Conservation (phyloP, 1,140 invertebrate genomes). For the Spodoptera frugiperda region DNA sequence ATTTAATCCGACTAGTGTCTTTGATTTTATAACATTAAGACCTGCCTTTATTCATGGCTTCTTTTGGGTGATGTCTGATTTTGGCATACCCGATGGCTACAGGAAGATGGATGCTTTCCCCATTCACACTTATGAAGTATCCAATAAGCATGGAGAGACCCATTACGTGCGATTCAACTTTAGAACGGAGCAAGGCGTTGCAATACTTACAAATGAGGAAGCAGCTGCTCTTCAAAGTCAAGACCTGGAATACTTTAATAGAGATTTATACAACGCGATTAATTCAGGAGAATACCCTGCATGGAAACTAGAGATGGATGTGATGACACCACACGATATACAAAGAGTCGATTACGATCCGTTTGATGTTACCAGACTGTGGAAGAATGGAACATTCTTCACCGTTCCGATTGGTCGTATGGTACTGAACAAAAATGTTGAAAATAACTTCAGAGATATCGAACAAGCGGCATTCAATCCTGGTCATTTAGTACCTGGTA, state of each 20-base stretch:
- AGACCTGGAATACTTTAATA: slow-evolving; percentile 64
- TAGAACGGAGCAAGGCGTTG: slow-evolving; percentile 90
- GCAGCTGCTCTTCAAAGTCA: slow-evolving; percentile 51
- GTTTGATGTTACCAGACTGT: slow-evolving; percentile 91
- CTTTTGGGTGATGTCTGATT: slow-evolving; percentile 93
- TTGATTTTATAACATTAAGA: slow-evolving; percentile 87
- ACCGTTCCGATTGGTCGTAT: slow-evolving; percentile 94
- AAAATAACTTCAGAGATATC: slow-evolving; percentile 94
- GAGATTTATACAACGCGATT: slow-evolving; percentile 71
- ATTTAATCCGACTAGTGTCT: neutral
- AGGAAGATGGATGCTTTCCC: slow-evolving; percentile 89
- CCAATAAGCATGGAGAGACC: slow-evolving; percentile 87
- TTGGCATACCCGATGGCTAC: slow-evolving; percentile 95
- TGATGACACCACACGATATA: slow-evolving; percentile 85
- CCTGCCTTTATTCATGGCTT: slow-evolving; percentile 93
- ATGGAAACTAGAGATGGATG: slow-evolving; percentile 89
- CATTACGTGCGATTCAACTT: slow-evolving; percentile 92
- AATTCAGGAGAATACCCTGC: slow-evolving; percentile 87
- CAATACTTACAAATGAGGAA: slow-evolving; percentile 82
- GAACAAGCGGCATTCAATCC: slow-evolving; percentile 96
- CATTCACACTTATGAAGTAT: slow-evolving; percentile 90
- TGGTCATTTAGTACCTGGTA: slow-evolving; percentile 94
- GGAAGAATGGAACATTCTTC: slow-evolving; percentile 93
- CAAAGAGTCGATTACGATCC: slow-evolving; percentile 86
- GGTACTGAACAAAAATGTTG: slow-evolving; percentile 92